Base-by-base conservation (phyloP, 2,888 invertebrate genomes). In the Microplitis deprimator region DNA sequence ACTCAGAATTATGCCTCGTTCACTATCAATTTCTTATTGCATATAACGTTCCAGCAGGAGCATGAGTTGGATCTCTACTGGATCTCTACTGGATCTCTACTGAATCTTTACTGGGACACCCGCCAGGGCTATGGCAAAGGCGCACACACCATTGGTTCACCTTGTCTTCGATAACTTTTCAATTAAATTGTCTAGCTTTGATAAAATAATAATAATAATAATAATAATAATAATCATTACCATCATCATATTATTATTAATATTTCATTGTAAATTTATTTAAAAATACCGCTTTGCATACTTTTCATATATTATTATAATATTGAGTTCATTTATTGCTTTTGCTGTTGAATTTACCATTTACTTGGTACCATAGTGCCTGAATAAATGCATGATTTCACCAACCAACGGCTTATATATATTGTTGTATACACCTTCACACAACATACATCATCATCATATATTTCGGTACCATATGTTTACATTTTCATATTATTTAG, bases 1-100 rank as follows among this genome's bases (percentile, higher is more conserved):
- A 13, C 83, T 83, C 78, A 82, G 81, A 84, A 84, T 84, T 84
- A 84, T 84, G 84, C 82, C 81, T 81, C 84, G 83, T 87, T 85
- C 84, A 84, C 85, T 85, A 86, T 86, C 85, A 86, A 87, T 87
- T 84, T 83, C 85, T 85, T 86, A 86, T 87, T 87, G 86, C 83
- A 81, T 79, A 41, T 16, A 75, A 75, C 38, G 74, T 6, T 6
- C 59, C 8, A 50, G 20, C 17, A 69, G 17, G n/a, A 64, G 40
- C 29, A 72, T 38, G 5, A 29, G 29, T 17, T 65, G 8, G 10
- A 10, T 65, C 20, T 73, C 61, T 60, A 29, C 29, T 29, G 4
- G 29, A 29, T 10, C 16, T n/a, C 39, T 16, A 4, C 4, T 29
- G 29, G 29, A 20, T 5, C 40, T 62, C 16, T 38, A 20, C 4